Conservation (phyloP, 1,140 invertebrate genomes). For the Acromyrmex heyeri region DNA sequence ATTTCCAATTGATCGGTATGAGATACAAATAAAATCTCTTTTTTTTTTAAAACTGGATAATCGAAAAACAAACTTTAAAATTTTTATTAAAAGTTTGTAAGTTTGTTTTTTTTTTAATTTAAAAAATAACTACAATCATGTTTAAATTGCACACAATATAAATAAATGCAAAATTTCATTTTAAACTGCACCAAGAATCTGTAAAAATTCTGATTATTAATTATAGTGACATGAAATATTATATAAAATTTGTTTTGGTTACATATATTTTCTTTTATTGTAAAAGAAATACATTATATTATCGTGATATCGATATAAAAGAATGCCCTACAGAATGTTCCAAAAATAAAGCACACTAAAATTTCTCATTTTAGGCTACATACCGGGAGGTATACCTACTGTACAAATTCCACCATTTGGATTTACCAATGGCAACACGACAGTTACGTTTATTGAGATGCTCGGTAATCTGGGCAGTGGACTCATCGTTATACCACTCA, state of each 20-base stretch:
- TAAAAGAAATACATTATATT: background rate
- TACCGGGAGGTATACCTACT: slow-evolving; percentile 90
- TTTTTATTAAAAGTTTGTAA: background rate
- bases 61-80: background rate
- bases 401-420: slow-evolving; percentile 90
- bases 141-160: background rate
- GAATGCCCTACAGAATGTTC: background rate
- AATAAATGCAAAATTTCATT: background rate
- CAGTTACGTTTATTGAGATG: slow-evolving; percentile 90
- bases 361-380: slow-evolving; percentile 83
- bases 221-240: background rate
- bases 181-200: background rate
- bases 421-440: slow-evolving; percentile 87
- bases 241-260: background rate
- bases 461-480: slow-evolving; percentile 91
- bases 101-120: too few species aligned
- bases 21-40: background rate
- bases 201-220: background rate
- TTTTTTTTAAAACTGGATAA: too few species aligned
- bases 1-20: slow-evolving; percentile 90
- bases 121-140: background rate
- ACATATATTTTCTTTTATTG: background rate
- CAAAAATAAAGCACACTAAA: background rate
- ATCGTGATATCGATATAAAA: background rate
- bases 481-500: slow-evolving; percentile 92